phyloP scores from a whole-genome alignment of 2,797 vertebrate genomes.

The Orestias chungarensis region DNA sequence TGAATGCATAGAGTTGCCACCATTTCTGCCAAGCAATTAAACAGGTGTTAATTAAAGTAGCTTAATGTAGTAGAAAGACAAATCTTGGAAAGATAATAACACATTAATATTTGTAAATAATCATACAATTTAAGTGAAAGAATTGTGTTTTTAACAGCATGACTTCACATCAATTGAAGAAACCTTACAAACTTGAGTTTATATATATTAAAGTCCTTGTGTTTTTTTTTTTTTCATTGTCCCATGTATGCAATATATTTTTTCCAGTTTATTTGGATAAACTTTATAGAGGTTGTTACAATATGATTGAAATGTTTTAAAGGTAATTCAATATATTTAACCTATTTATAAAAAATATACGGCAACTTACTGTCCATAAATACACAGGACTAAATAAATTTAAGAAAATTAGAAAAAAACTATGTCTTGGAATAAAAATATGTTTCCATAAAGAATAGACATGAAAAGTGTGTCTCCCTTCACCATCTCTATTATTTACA shows the following conservation, averaged over 20 bases:
- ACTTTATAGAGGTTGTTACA: not conserved
- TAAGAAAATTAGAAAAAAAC: conserved; percentile 39
- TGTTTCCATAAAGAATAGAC: conserved; percentile 55
- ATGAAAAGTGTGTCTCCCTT: conserved; percentile 47
- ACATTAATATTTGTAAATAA: not conserved
- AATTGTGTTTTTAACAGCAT: no score
- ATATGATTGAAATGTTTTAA: not conserved
- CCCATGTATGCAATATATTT: not conserved
- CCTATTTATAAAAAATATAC: no score
- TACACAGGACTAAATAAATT: no score
- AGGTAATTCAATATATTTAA: no score
- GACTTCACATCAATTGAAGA: not conserved
- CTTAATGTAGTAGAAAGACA: not conserved
- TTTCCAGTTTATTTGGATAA: not conserved
- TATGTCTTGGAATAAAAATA: conserved; percentile 44
- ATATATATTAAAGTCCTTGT: no score
- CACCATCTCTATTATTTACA: conserved; percentile 65
- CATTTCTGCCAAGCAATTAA: not conserved
- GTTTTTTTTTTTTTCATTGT: not conserved
- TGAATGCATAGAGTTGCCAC: not conserved
- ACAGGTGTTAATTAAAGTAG: not conserved
- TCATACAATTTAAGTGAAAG: no score
- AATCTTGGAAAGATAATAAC: not conserved
- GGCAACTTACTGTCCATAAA: no score
- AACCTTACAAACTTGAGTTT: no score